phyloP scores from a whole-genome alignment of 1,140 invertebrate genomes.

The Zaprionus gabonicus region DNA sequence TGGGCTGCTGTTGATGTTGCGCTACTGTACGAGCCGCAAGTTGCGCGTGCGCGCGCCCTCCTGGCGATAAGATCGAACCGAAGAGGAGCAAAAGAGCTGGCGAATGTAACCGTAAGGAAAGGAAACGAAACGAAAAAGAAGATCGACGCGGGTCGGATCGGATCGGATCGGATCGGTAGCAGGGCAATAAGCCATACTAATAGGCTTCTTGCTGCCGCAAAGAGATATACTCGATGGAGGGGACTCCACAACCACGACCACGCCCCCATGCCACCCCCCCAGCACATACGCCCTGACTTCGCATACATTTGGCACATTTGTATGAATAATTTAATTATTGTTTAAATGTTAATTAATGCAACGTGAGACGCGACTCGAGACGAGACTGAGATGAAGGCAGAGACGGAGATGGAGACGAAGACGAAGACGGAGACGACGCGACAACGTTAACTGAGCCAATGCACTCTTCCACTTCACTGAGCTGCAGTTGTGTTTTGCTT shows the following conservation, averaged over 20 bases:
- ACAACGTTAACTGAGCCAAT: slow-evolving; percentile 43
- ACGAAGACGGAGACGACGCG: background rate
- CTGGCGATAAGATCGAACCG: slow-evolving; percentile 62
- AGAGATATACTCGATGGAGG: slow-evolving; percentile 30
- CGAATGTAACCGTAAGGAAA: background rate
- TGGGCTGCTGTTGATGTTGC: slow-evolving; percentile 11
- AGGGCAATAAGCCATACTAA: slow-evolving; percentile 80
- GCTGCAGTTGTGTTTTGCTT: slow-evolving; percentile 29
- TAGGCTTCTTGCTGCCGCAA: slow-evolving; percentile 61
- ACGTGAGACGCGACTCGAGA: slow-evolving; percentile 56
- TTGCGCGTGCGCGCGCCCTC: slow-evolving; percentile 78
- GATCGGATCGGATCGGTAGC: slow-evolving; percentile 41
- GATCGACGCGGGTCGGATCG: background rate
- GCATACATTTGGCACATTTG: slow-evolving; percentile 78
- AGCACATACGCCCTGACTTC: slow-evolving; percentile 13
- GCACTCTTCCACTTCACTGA: slow-evolving; percentile 41
- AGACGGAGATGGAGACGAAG: background rate
- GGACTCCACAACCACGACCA: slow-evolving; percentile 20
- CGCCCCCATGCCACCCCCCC: background rate
- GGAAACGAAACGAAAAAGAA: slow-evolving; percentile 7
- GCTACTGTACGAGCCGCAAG: slow-evolving; percentile 52
- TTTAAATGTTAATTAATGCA: slow-evolving; percentile 85
- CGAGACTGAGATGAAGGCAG: slow-evolving; percentile 8
- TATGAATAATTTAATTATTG: slow-evolving; percentile 85
- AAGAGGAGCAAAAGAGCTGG: slow-evolving; percentile 13